Percentiles rank a stretch among this genome's conserved stretches.
Evolutionary conservation across 2,113 vertebrate species (phyloP).

Genomic region (Melanostigma gelatinosum): DNA sequence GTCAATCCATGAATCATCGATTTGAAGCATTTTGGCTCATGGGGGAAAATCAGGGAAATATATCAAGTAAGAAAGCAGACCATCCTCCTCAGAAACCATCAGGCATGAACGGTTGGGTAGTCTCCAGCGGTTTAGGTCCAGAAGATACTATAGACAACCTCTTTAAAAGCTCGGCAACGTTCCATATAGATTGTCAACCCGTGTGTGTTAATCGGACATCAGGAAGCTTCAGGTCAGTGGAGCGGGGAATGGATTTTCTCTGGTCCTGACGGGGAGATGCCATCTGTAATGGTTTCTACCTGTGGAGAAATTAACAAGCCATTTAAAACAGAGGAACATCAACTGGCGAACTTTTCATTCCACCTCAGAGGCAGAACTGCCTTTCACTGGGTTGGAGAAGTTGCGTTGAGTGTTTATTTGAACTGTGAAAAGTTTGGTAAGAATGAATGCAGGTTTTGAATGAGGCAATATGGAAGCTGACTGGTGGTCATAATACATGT

Average conservation of each 20-base stretch:
- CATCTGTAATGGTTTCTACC: conserved; percentile 63
- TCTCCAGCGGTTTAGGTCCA: conserved; percentile 38
- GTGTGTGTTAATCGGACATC: conserved; percentile 73
- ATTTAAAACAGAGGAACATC: conserved; percentile 51
- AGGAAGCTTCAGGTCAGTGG: conserved; percentile 69
- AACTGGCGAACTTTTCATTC: conserved; percentile 27
- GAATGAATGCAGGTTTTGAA: neutral
- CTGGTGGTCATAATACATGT: neutral
- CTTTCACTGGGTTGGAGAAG: neutral
- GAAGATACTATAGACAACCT: conserved; percentile 33
- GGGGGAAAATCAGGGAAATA: conserved; percentile 4
- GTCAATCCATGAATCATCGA: conserved; percentile 42
- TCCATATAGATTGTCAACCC: conserved; percentile 65
- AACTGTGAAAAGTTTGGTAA: neutral
- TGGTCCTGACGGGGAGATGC: conserved; percentile 45
- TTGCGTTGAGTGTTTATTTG: neutral
- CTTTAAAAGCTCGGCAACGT: conserved; percentile 51
- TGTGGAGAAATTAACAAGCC: conserved; percentile 72
- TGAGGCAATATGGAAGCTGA: conserved; percentile 6
- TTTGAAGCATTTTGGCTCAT: conserved; percentile 17
- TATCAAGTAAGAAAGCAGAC: conserved; percentile 5
- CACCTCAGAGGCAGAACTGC: conserved; percentile 15
- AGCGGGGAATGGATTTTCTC: conserved; percentile 75
- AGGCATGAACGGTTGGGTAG: conserved; percentile 5
- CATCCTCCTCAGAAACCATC: conserved; percentile 6